Evolutionary conservation across 2,888 invertebrate species (phyloP).

Genomic region (Eupithecia subfuscata): DNA sequence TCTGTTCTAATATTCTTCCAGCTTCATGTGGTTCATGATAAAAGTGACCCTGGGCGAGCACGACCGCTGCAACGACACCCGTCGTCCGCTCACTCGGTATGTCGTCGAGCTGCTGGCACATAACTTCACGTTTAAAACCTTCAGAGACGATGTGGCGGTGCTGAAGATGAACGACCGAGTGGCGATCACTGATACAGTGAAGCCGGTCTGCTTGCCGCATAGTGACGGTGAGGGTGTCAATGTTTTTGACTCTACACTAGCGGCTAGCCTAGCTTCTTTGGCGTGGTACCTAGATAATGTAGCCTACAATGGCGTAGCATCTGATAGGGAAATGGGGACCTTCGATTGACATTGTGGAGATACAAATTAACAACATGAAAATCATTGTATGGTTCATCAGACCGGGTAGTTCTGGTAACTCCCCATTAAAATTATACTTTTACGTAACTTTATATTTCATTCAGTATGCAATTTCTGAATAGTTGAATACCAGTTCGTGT

Average conservation of each 20-base stretch:
- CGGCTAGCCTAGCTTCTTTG: not conserved
- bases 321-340: no score
- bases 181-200: constrained; percentile 89
- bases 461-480: not conserved
- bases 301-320: not conserved
- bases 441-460: not conserved
- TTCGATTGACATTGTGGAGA: no score
- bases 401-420: no score
- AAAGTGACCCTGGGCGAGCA: constrained; percentile 94
- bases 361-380: no score
- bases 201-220: constrained; percentile 92
- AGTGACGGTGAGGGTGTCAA: constrained; percentile 77
- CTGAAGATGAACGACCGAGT: constrained; percentile 91
- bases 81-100: constrained; percentile 89
- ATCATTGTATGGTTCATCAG: no score
- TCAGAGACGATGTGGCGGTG: constrained; percentile 93
- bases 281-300: not conserved
- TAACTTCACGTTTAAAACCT: constrained; percentile 92
- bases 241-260: not conserved
- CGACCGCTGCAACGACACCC: constrained; percentile 89
- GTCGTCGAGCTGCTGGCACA: constrained; percentile 89
- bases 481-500: no score
- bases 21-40: constrained; percentile 96
- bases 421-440: no score
- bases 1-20: constrained; percentile 55